These are phyloP conservation scores for Ctenicera cuprea DNA, from an alignment of 2,888 invertebrate genomes.

Conservation along the genomic window DNA sequence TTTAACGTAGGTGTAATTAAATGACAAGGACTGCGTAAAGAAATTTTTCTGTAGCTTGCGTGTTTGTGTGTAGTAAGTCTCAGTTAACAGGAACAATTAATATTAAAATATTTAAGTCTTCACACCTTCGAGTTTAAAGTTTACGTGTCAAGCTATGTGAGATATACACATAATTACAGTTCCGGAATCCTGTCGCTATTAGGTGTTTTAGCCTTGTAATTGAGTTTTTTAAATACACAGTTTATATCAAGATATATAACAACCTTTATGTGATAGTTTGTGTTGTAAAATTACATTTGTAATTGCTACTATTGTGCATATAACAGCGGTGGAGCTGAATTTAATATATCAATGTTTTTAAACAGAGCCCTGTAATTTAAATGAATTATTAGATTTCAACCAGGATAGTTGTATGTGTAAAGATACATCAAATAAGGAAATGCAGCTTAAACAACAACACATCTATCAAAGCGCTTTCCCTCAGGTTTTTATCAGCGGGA, in stretches of 20 bases:
- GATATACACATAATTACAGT: conserved; percentile 42
- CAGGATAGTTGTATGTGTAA: conserved; percentile 1
- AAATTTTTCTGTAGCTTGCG: conserved; percentile 25
- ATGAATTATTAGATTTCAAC: conserved; percentile 13
- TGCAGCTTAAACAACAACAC: not conserved
- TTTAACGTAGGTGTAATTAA: conserved; percentile 8
- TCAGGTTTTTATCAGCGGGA: not conserved
- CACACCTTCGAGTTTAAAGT: conserved; percentile 44
- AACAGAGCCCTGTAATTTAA: conserved; percentile 17
- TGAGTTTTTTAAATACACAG: conserved; percentile 5
- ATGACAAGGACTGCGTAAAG: conserved; percentile 30
- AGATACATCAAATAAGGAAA: conserved; percentile 10
- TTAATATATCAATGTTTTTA: conserved; percentile 26
- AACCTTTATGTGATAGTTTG: conserved; percentile 21
- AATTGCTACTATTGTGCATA: conserved; percentile 22
- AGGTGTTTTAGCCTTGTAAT: conserved; percentile 45
- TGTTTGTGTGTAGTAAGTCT: conserved; percentile 27
- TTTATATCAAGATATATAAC: conserved; percentile 39
- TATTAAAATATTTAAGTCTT: conserved; percentile 41
- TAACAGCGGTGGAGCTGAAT: conserved; percentile 8
- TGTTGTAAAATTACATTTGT: conserved; percentile 31
- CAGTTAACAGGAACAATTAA: conserved; percentile 34
- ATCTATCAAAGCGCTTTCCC: conserved; percentile 26
- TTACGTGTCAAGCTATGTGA: conserved; percentile 31
- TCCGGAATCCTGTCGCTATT: conserved; percentile 48